Base-by-base conservation (phyloP, 2,797 vertebrate species). In the Pelobates cultripes region DNA sequence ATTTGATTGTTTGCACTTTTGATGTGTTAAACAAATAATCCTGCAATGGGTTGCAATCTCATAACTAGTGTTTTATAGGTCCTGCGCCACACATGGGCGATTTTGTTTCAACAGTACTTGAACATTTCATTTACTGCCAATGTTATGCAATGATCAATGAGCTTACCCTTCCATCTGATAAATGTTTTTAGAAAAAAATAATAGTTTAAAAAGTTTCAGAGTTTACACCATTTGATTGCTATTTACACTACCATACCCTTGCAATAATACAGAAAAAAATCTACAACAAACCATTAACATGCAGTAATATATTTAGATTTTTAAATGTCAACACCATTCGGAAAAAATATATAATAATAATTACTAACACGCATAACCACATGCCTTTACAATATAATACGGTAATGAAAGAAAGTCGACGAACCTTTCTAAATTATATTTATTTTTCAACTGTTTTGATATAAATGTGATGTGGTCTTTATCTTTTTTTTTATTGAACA, bases 11-110 rank as follows among this genome's bases (percentile, higher is more conserved):
- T 84, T 84, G 77, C 67, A 79, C 77, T 79, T 84, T 75, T 84
- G 82, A 84, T 84, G 82, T 75, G 75, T 79, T 79, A 79, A 70
- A 71, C 82, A 84, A 84, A 84, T 84, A 79, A 84, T 84, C 45
- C 64, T 17, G 60, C 57, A 75, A 79, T 71, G 57, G 76, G 60
- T 57, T 79, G 17, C 71, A 71, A 63, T 63, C 81, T 83, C 68
- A 72, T 67, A 76, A 79, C 72, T 73, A 84, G 78, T 67, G 77
- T 71, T 75, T 66, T 70, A 75, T 64, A 42, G 55, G 55, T 28
- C 75, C 77, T 71, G 72, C 28, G 69, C 42, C 64, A 75, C 73
- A 84, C 77, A 70, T 78, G 81, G 71, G 40, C 10, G 66, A 71
- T 75, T 79, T 71, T 55, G 64, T 75, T 75, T 79, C 72, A 71